phyloP scores from a whole-genome alignment of 2,888 invertebrate species.

The Latheticus oryzae region DNA sequence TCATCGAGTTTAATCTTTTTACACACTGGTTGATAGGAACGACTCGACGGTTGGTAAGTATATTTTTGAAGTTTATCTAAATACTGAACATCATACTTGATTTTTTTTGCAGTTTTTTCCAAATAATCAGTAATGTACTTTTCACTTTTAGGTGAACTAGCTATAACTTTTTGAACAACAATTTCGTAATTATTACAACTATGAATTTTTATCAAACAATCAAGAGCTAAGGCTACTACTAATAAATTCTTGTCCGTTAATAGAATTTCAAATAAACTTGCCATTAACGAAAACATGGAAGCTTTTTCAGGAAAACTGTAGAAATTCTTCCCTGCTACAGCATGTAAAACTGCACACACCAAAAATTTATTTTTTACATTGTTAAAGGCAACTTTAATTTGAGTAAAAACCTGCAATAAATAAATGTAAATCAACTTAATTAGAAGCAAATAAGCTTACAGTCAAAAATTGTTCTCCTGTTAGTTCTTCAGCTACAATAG shows the following conservation, averaged over 20 bases:
- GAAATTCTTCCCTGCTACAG: slow-evolving; percentile 3
- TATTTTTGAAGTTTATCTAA: background rate
- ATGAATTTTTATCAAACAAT: slow-evolving; percentile 36
- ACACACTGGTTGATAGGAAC: slow-evolving; percentile 5
- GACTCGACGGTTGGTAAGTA: background rate
- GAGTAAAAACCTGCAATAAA: slow-evolving; percentile 24
- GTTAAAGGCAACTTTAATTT: slow-evolving; percentile 14
- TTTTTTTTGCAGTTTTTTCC: background rate
- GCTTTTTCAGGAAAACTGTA: slow-evolving; percentile 12
- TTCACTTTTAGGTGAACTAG: slow-evolving; percentile 3
- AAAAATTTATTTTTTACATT: slow-evolving; percentile 9
- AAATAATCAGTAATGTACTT: slow-evolving; percentile 1
- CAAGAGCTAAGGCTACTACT: slow-evolving; percentile 38
- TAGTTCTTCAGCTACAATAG: slow-evolving; percentile 27
- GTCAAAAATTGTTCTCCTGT: slow-evolving; percentile 8
- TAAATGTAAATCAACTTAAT: background rate
- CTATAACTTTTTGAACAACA: slow-evolving; percentile 21
- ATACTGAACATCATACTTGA: slow-evolving; percentile 14
- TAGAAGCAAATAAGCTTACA: slow-evolving; percentile 19
- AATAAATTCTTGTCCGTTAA: slow-evolving; percentile 37
- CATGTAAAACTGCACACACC: slow-evolving; percentile 10
- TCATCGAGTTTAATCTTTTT: slow-evolving; percentile 35
- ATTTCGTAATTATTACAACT: slow-evolving; percentile 26
- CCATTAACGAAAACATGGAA: slow-evolving; percentile 25
- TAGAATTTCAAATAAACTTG: slow-evolving; percentile 39